Base-by-base conservation (phyloP, 2,888 invertebrate species). In the Drosophila meridiana region DNA sequence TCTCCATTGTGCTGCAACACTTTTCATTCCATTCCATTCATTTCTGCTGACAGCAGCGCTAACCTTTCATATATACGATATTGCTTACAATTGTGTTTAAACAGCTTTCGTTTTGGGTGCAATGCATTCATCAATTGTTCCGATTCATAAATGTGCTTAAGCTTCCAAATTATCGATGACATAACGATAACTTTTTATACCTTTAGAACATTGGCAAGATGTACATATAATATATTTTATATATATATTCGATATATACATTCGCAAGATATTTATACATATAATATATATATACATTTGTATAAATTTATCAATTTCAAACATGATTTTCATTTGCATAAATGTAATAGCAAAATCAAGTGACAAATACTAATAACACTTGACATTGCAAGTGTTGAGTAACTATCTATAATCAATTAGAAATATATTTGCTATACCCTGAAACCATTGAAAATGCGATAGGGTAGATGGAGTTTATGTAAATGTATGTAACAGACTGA, bases 1-100 rank as follows among this genome's bases (percentile, higher is more conserved):
- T 36, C n/a, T 48, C 26, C n/a, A 66, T 73, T 59, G 43, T 66
- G 52, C 30, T 13, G n/a, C n/a, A 48, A 30, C 36, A 0, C 36
- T 26, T 26, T 53, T 3, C 53, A 47, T 32, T 52, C 32, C 20
- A 55, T 20, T 48, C 28, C 14, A 53, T 52, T 38, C 28, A 42
- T 55, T 58, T 34, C 72, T 71, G 74, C 77, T 74, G 73, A 70
- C 63, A 73, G 34, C 69, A 34, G 69, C 40, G n/a, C 53, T 62
- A 52, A 11, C 59, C 42, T 30, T 56, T 3, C 26, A 32, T 14
- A 9, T 26, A 26, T 13, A 13, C 34, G 34, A 20, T 50, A 40
- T 61, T n/a, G 36, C 7, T 43, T 61, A 69, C 70, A 53, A 26
- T 53, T 48, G 38, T 48, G 20, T 69, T 73, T 40, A 40, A 58